Percentiles rank a stretch among this genome's conserved stretches.
Evolutionary conservation across 2,888 invertebrate genomes (phyloP).

Genomic region (Alcis repandata): DNA sequence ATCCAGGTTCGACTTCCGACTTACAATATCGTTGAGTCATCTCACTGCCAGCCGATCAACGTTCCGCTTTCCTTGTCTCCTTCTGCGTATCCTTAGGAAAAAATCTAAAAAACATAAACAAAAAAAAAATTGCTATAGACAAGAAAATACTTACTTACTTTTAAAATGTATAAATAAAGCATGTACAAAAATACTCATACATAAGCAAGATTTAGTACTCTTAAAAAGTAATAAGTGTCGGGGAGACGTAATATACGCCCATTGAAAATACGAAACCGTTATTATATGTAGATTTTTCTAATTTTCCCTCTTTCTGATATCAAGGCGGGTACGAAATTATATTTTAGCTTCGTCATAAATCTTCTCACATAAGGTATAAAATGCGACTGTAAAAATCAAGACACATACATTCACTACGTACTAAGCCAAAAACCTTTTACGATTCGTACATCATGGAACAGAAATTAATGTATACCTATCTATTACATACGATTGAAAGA

Average conservation of each 20-base stretch:
- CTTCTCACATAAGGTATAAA: slow-evolving; percentile 58
- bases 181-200: slow-evolving; percentile 28
- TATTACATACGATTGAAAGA: too few species aligned
- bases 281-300: slow-evolving; percentile 79
- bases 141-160: neutral
- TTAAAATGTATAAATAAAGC: neutral
- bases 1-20: too few species aligned
- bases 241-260: slow-evolving; percentile 64
- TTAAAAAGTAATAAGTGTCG: slow-evolving; percentile 70
- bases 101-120: too few species aligned
- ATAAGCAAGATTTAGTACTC: slow-evolving; percentile 51
- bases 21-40: too few species aligned
- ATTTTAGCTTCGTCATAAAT: slow-evolving; percentile 82
- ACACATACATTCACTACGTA: slow-evolving; percentile 3
- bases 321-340: slow-evolving; percentile 75
- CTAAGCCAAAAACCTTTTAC: slow-evolving; percentile 1
- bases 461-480: too few species aligned
- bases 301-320: slow-evolving; percentile 67
- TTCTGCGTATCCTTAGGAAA: too few species aligned
- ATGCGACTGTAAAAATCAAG: slow-evolving; percentile 20
- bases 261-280: slow-evolving; percentile 64
- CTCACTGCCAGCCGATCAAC: too few species aligned
- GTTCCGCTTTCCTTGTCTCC: too few species aligned
- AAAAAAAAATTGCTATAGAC: too few species aligned
- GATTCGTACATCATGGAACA: neutral